These are phyloP conservation scores for Chelon labrosus DNA, from an alignment of 2,797 vertebrate species.

Conservation along the genomic window DNA sequence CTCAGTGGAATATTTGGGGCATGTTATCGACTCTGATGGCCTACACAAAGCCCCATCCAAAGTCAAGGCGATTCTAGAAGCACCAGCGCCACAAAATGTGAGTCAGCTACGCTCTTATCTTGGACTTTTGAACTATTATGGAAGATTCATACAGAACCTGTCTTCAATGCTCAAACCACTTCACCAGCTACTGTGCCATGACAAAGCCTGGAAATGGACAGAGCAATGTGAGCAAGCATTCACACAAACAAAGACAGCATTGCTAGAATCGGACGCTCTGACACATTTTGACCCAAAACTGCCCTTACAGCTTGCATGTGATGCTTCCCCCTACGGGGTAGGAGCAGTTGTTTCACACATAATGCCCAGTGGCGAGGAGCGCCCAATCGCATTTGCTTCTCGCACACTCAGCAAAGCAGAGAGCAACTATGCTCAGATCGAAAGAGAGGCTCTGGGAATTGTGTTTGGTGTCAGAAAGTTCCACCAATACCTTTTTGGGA, in stretches of 20 bases:
- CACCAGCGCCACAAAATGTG: neutral
- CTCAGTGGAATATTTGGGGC: neutral
- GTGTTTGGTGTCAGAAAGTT: neutral
- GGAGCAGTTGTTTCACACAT: neutral
- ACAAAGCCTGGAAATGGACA: neutral
- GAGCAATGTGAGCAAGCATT: constrained; percentile 11
- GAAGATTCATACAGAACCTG: neutral
- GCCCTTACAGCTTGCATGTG: constrained; percentile 15
- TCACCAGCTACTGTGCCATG: neutral
- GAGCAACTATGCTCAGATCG: neutral
- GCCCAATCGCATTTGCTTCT: neutral
- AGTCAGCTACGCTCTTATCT: neutral
- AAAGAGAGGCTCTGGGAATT: neutral
- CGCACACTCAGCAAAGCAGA: neutral
- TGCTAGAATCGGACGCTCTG: neutral
- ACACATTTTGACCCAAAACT: constrained; percentile 4
- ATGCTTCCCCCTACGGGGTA: no score
- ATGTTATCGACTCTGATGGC: neutral
- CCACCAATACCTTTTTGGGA: neutral
- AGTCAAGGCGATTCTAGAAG: neutral
- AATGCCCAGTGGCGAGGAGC: neutral
- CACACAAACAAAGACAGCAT: neutral
- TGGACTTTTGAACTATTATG: neutral
- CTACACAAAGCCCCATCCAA: neutral
- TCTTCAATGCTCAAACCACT: neutral